Conservation (phyloP, 2,888 invertebrate species). For the Rhabditoides inermis region DNA sequence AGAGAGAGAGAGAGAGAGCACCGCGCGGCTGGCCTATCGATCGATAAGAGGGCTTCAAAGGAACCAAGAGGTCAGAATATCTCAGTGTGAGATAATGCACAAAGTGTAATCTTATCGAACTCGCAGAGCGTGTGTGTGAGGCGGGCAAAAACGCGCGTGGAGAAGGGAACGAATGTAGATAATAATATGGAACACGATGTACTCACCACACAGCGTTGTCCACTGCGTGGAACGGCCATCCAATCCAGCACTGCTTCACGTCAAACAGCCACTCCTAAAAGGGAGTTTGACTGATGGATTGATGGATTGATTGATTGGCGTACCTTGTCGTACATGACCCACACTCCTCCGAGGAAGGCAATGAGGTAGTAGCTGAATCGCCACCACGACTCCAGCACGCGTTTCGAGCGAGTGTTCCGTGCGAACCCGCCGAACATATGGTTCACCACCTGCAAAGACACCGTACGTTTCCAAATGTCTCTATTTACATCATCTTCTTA, state of each 20-base stretch:
- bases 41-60: no score
- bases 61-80: no score
- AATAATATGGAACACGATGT: not conserved
- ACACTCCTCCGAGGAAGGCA: constrained; percentile 38
- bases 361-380: constrained; percentile 35
- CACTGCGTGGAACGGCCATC: constrained; percentile 39
- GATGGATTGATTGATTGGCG: no score
- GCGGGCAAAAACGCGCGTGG: no score
- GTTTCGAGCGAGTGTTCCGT: constrained; percentile 30
- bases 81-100: no score
- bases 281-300: no score
- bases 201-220: constrained; percentile 34
- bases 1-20: no score
- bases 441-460: constrained; percentile 14
- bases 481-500: not conserved
- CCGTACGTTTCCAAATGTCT: not conserved
- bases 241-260: constrained; percentile 47
- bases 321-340: constrained; percentile 20
- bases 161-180: not conserved
- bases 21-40: no score
- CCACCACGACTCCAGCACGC: constrained; percentile 46
- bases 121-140: no score
- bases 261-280: constrained; percentile 52
- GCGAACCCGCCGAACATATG: constrained; percentile 45
- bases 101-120: no score